These are phyloP conservation scores for Gallinago jamesoni DNA, from an alignment of 2,113 vertebrate species.

Conservation along the genomic window DNA sequence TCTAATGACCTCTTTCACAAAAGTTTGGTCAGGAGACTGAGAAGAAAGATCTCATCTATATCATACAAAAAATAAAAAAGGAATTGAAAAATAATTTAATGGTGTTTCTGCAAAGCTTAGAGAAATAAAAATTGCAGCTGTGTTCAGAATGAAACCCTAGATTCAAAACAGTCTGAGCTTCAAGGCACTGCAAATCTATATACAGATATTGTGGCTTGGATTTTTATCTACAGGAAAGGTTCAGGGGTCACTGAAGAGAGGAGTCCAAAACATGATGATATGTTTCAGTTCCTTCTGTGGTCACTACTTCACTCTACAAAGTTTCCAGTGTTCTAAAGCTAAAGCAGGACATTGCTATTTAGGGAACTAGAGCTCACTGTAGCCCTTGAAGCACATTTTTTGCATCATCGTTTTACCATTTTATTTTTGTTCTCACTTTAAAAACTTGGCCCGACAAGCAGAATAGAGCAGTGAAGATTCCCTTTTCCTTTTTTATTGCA, in stretches of 20 bases:
- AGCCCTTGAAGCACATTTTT: not conserved
- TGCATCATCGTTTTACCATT: not conserved
- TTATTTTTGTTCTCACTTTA: not conserved
- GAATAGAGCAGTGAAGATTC: not conserved
- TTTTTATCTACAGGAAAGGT: not conserved
- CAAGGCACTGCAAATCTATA: not conserved
- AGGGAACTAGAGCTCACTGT: not conserved
- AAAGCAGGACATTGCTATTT: constrained; percentile 14
- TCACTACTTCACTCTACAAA: not conserved
- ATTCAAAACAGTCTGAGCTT: not conserved
- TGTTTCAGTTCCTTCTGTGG: constrained; percentile 1
- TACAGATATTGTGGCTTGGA: not conserved
- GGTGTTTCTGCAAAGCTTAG: not conserved
- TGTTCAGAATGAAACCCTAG: not conserved
- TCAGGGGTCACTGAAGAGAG: constrained; percentile 20
- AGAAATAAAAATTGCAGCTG: not conserved
- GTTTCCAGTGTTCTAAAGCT: not conserved
- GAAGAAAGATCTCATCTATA: not conserved
- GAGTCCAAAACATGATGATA: not conserved
- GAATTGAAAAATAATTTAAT: not conserved
- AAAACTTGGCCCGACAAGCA: not conserved
- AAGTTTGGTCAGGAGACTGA: not conserved
- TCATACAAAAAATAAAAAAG: not conserved
- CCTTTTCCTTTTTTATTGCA: not conserved
- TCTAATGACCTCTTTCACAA: not conserved